Evolutionary conservation across 2,888 invertebrate species (phyloP).

Genomic region (Podabrus alpinus): DNA sequence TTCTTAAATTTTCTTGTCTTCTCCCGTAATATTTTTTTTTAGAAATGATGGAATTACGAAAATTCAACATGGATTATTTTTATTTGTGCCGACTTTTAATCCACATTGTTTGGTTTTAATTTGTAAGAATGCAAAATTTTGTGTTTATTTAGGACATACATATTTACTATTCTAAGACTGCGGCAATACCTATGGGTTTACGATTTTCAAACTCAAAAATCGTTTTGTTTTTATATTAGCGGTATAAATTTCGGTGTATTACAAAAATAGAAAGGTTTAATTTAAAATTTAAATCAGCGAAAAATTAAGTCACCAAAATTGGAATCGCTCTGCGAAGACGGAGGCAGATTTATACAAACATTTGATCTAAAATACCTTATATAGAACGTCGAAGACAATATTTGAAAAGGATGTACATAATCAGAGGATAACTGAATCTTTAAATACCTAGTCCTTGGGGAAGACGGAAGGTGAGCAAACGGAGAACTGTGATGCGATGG

Average conservation of each 20-base stretch:
- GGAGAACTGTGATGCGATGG: not conserved
- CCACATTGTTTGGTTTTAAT: constrained; percentile 22
- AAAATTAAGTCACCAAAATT: not conserved
- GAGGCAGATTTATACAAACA: not conserved
- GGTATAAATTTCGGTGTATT: not conserved
- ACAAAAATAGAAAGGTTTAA: not conserved
- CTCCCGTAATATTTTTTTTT: not conserved
- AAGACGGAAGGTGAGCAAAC: not conserved
- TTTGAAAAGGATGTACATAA: not conserved
- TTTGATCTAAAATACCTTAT: not conserved
- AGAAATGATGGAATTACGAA: not conserved
- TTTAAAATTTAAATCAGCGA: not conserved
- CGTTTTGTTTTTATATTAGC: not conserved
- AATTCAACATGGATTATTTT: not conserved
- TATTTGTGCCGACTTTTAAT: not conserved
- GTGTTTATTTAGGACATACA: constrained; percentile 18
- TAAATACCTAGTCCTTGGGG: not conserved
- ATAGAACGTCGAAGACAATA: not conserved
- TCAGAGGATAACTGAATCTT: not conserved
- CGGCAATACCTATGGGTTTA: not conserved
- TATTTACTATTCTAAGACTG: constrained; percentile 19
- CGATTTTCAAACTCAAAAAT: not conserved
- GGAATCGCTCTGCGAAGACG: not conserved
- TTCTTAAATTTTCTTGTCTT: not conserved
- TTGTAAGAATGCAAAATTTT: constrained; percentile 20